Base-by-base conservation (phyloP, 2,113 vertebrate genomes). In the Morone saxatilis region DNA sequence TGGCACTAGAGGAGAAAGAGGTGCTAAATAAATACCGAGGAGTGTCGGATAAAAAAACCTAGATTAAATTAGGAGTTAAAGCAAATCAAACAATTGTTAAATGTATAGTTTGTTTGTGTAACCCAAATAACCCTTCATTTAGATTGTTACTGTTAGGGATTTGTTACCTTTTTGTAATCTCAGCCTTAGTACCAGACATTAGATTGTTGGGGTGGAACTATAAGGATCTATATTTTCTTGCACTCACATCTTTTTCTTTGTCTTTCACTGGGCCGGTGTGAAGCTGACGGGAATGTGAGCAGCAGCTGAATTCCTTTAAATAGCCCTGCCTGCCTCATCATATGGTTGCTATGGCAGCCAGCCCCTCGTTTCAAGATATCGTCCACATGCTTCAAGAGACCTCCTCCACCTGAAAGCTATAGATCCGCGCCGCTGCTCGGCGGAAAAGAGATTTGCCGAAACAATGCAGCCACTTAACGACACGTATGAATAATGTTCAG, bases 271-370 rank as follows among this genome's bases (percentile, higher is more conserved):
- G 91, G 88, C 90, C 40, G 77, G 88, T 88, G 89, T 85, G 91
- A 89, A 88, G 91, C 89, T 80, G 91, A 86, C 54, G 40, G 83
- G 85, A 90, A 86, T 22, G 78, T 88, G 25, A 90, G 90, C 89
- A 89, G 92, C 91, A 89, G 91, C 91, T 92, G 93, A 93, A 95
- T 95, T 93, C 93, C 94, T 93, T 95, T 94, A 94, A 95, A 95
- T 94, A 94, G 92, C 92, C 90, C 86, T 91, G 92, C 87, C 92
- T 88, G 91, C 92, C 86, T 94, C 90, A 94, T 94, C 92, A 89
- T 95, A 94, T 94, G 94, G 93, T 95, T 95, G 94, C 93, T 73
- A 95, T 95, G 93, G 93, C 83, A 94, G 91, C 93, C 90, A 81
- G 91, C 91, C 88, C 86, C 90, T 89, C 70, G 38, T 92, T 93